These are phyloP conservation scores for Aphaenogaster floridana DNA, from an alignment of 1,140 invertebrate species.

Conservation along the genomic window DNA sequence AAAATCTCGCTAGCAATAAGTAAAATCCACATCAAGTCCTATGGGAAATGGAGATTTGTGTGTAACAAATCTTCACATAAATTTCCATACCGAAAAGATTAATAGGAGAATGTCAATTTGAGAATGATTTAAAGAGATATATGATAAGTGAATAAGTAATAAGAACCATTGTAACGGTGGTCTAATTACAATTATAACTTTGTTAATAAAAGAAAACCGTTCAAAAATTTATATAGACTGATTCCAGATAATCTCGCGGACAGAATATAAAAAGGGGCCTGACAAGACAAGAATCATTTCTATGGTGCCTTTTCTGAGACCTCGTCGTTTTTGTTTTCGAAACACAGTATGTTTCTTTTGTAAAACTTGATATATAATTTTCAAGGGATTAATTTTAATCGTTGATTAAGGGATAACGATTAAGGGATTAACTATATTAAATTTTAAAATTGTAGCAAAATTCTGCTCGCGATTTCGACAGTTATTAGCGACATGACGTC, in stretches of 20 bases:
- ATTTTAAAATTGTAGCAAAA: background rate
- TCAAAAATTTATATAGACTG: constrained; percentile 22
- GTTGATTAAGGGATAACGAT: background rate
- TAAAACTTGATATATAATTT: background rate
- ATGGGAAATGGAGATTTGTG: background rate
- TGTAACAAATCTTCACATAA: background rate
- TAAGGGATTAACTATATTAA: background rate
- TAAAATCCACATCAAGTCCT: background rate
- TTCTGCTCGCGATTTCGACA: background rate
- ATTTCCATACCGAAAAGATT: background rate
- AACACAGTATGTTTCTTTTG: background rate
- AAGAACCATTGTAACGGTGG: background rate
- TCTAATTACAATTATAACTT: constrained; percentile 36
- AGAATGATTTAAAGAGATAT: constrained; percentile 11
- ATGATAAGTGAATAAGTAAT: constrained; percentile 9
- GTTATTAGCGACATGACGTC: background rate
- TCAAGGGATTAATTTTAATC: background rate
- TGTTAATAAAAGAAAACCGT: constrained; percentile 27
- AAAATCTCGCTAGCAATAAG: background rate
- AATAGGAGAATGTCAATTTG: background rate
- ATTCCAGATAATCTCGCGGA: background rate
- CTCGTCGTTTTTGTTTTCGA: background rate
- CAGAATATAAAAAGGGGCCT: background rate
- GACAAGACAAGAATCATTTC: background rate
- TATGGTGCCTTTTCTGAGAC: background rate